Conservation (phyloP, 2,888 invertebrate genomes). For the Apamea sordens region DNA sequence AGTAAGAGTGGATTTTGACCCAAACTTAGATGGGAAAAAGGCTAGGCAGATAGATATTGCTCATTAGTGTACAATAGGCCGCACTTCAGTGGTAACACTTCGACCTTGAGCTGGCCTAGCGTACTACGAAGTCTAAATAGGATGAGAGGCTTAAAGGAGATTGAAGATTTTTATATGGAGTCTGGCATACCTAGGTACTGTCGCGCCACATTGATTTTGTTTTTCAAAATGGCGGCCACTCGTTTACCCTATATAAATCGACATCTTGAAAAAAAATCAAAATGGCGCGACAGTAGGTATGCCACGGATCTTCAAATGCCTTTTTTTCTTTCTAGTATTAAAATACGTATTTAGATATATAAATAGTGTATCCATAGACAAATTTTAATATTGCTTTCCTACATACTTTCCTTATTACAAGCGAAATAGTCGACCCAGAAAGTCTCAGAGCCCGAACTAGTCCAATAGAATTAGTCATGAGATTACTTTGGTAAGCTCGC, state of each 20-base stretch:
- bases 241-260: no score
- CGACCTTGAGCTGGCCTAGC: not conserved
- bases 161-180: no score
- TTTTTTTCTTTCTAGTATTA: not conserved
- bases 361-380: not conserved
- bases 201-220: no score
- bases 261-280: no score
- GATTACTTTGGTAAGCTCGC: conserved; percentile 33
- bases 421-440: conserved; percentile 12
- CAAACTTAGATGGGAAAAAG: not conserved
- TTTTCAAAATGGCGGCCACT: no score
- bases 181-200: no score
- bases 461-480: conserved; percentile 40
- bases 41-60: not conserved
- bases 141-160: not conserved
- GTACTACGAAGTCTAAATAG: not conserved
- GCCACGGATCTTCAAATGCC: no score
- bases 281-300: no score
- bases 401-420: conserved; percentile 8
- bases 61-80: not conserved
- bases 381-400: not conserved
- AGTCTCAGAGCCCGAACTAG: conserved; percentile 31
- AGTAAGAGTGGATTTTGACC: not conserved
- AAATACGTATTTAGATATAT: not conserved
- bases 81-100: not conserved